Percentiles rank a stretch among this genome's conserved stretches.
Conservation (phyloP, 2,888 invertebrate species). For the Geotrupes spiniger region DNA sequence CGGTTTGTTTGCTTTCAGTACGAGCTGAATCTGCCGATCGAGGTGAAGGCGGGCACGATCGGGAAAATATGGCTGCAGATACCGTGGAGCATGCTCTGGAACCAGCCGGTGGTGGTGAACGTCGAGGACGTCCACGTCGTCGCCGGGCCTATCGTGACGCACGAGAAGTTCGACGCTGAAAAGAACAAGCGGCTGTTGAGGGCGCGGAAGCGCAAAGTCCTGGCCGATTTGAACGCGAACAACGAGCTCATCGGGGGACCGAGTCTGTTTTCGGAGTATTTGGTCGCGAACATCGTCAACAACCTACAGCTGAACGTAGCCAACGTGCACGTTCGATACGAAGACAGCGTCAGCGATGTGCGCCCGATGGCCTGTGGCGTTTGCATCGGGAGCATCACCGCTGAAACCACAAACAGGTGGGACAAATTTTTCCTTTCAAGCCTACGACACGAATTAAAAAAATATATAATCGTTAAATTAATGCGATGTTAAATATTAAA, state of each 20-base stretch:
- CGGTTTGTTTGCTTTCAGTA: conserved; percentile 65
- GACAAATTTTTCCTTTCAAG: no score
- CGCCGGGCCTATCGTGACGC: conserved; percentile 70
- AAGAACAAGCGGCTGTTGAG: conserved; percentile 68
- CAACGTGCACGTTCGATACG: conserved; percentile 79
- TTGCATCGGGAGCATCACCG: conserved; percentile 72
- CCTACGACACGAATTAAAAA: no score
- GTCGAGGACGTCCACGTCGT: conserved; percentile 76
- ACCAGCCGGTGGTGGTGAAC: conserved; percentile 68
- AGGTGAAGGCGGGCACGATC: conserved; percentile 77
- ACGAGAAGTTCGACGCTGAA: conserved; percentile 68
- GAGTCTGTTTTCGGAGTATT: conserved; percentile 66
- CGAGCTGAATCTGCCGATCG: conserved; percentile 75
- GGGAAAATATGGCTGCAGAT: conserved; percentile 73
- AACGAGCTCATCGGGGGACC: conserved; percentile 61
- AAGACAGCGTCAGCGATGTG: conserved; percentile 68
- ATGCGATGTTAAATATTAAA: no score
- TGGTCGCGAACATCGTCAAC: conserved; percentile 73
- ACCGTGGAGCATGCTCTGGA: conserved; percentile 76
- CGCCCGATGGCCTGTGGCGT: conserved; percentile 71
- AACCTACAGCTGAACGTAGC: conserved; percentile 76
- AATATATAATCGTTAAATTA: no score
- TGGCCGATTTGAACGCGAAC: conserved; percentile 65
- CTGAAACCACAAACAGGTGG: conserved; percentile 78
- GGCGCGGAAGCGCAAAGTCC: conserved; percentile 68